Base-by-base conservation (phyloP, 53 echinoderm and acorn worm genomes). In the Paelopatides confundens region DNA sequence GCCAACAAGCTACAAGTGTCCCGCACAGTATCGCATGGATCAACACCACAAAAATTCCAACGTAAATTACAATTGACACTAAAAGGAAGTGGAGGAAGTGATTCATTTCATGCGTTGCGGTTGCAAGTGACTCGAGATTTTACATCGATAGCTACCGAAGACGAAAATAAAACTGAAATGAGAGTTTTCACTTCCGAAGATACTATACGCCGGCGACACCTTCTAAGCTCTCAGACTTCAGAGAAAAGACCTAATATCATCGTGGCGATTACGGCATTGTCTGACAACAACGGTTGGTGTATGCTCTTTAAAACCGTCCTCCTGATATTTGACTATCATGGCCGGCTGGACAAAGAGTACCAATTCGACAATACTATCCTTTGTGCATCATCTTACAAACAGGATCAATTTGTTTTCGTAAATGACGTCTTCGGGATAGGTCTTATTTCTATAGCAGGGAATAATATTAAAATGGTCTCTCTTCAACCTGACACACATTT, bases 321-420 rank as follows among this genome's bases (percentile, higher is more conserved):
- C 26, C 54, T 79, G 6, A 47, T 79, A 12, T 79, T 79, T 32
- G 50, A 79, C 33, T 52, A 52, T 32, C 52, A 79, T 11, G 79
- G 79, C 51, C 4, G 43, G 12, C 5, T 18, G 34, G 29, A 53
- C 5, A 14, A 29, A 34, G 51, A 31, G 24, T 53, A 51, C 32
- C 33, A 28, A 21, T 52, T 30, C 12, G 79, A 33, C 5, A 53
- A 18, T 26, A 51, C 3, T 30, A 47, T 79, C 58, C 52, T 79
- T 13, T 30, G 50, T 13, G 79, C 79, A 33, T 1, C 30, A 13
- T 18, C 33, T 4, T 31, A 79, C 53, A 53, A 18, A 21, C 8
- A 28, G 28, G 52, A 52, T 0, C 29, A 53, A 15, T 52, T 79
- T 15, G 12, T 79, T 21, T 51, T 28, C 54, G 51, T 79, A 21